Evolutionary conservation across 2,113 vertebrate genomes (phyloP), one percentile per base, ranked within the genome.

Genomic region (Thamnaconus septentrionalis): DNA sequence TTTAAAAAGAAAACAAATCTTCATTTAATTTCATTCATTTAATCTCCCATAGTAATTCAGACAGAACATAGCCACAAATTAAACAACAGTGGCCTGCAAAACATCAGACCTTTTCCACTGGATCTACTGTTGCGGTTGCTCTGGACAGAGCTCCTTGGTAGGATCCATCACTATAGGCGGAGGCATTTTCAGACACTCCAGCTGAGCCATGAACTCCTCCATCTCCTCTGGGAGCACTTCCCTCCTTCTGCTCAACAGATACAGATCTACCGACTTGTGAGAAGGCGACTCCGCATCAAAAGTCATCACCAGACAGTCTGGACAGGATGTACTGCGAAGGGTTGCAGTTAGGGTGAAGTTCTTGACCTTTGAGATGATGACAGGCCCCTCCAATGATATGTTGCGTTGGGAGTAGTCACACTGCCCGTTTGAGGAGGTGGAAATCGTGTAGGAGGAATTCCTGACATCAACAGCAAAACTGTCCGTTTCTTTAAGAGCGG

Each of bases 201-300:
- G 70, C 66, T 82, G 83, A 59, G 71, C 55, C 0, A 0, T 68
- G 75, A 81, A 87, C 69, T 85, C 69, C 54, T 85, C 79, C 65
- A 84, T 50, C 69, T 82, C 81, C 8, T 41, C 7, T 44, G 66
- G 41, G n/a, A 60, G 69, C 64, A 87, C 48, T 67, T 66, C 31
- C 7, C 18, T 31, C 18, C 18, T 31, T 31, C 18, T 31, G 18
- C 18, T 31, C 18, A 31, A 31, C 18, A 31, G 18, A 31, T 61
- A 52, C 0, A 68, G 8, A 8, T 49, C 12, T 5, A 5, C 0
- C 5, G 42, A 0, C 0, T 50, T 40, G 0, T 8, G 48, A n/a
- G 0, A 0, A 5, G 10, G 48, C 1, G 63, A 31, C 3, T 7
- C 39, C 11, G 46, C 3, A 3, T 52, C 6, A 4, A 52, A 57